Evolutionary conservation across 2,113 vertebrate species (phyloP), one percentile per base, ranked within the genome.

Genomic region (Nothoprocta perdicaria): DNA sequence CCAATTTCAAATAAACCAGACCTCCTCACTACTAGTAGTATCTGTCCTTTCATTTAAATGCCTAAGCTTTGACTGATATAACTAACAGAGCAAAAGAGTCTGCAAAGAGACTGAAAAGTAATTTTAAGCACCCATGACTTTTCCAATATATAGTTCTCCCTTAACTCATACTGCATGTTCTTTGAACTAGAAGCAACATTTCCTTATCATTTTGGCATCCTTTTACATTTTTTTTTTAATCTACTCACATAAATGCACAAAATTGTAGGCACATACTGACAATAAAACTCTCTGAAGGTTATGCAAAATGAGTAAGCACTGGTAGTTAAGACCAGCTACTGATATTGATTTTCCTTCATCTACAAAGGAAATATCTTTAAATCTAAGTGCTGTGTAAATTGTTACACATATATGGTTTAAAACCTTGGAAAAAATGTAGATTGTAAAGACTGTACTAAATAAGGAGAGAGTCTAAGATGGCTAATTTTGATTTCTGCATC

Each of bases 31-130:
- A 92, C 88, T 14, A 27, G 74, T 65, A 1, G 1, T 58, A 80
- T 7, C 1, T 24, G 50, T 40, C 26, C 35, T 82, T 85, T 88
- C 89, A 40, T 93, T 88, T 92, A 60, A 69, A 57, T 75, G 76
- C 62, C 63, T 92, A 83, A 84, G 61, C 53, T 83, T 35, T 62
- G 71, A 95, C 45, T 95, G 87, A 80, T 87, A 57, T 77, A 81
- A 89, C 77, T 76, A 86, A 68, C 19, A 33, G 55, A 84, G 66
- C 7, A 14, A 43, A 41, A 89, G 60, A 79, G 62, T 96, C 78
- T 90, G 93, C 85, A 92, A 85, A 88, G 91, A 93, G 91, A 95
- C 78, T 18, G 18, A 82, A 93, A 88, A 93, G 46, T 73, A 1
- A 89, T 93, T 94, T 94, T 68, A 91, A 95, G 87, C 50, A 75